phyloP scores from a whole-genome alignment of 2,888 invertebrate species.

The Fragum sueziense region DNA sequence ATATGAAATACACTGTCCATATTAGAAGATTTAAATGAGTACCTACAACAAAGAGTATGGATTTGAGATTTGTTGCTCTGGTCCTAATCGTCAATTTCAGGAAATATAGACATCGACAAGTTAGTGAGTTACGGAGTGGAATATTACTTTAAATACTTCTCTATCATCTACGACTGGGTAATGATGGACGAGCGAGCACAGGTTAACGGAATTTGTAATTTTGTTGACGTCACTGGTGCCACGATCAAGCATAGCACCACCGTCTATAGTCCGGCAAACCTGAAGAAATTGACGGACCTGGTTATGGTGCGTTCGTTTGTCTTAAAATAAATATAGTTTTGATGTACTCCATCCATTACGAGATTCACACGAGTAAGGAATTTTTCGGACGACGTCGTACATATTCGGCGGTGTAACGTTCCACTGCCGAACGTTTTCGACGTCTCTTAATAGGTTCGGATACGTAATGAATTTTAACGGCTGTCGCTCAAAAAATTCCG shows the following conservation, averaged over 20 bases:
- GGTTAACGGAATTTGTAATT: constrained; percentile 1
- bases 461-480: too few relatives aligned
- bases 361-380: too few relatives aligned
- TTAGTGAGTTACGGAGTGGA: not conserved
- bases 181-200: constrained; percentile 6
- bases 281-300: not conserved
- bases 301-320: not conserved
- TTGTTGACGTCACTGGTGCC: not conserved
- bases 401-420: too few relatives aligned
- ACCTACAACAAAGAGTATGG: too few relatives aligned
- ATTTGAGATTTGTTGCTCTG: not conserved
- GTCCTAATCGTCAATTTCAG: not conserved
- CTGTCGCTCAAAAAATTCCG: too few relatives aligned
- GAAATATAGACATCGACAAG: not conserved
- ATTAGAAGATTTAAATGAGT: too few relatives aligned
- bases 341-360: too few relatives aligned
- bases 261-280: not conserved
- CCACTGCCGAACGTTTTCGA: too few relatives aligned
- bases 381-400: too few relatives aligned
- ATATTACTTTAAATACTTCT: not conserved
- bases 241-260: not conserved
- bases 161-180: not conserved
- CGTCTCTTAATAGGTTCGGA: too few relatives aligned
- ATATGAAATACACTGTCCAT: too few relatives aligned
- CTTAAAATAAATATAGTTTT: too few relatives aligned